A percentile compares a stretch with the other conserved stretches of the same genome.
Conservation (phyloP, 2,888 invertebrate species). For the Amphimallon solstitiale region DNA sequence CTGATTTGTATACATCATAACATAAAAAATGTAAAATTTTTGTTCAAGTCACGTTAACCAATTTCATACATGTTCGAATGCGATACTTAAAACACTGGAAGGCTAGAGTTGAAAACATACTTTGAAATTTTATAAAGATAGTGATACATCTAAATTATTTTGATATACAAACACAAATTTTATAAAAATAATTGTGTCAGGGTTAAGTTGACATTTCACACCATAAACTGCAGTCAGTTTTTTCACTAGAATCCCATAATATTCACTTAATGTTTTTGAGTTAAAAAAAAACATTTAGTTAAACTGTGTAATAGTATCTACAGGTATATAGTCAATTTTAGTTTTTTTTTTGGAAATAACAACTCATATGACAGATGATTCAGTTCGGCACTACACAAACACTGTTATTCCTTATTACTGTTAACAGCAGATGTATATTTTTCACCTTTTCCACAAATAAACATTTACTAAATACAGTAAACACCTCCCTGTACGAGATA, state of each 20-base stretch:
- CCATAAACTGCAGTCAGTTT: slow-evolving; percentile 31
- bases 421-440: not conserved
- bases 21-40: slow-evolving; percentile 39
- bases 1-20: slow-evolving; percentile 46
- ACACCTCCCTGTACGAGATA: slow-evolving; percentile 46
- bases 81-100: slow-evolving; percentile 43
- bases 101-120: slow-evolving; percentile 33
- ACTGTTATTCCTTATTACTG: slow-evolving; percentile 7
- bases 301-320: slow-evolving; percentile 15
- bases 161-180: slow-evolving; percentile 22
- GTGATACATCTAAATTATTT: slow-evolving; percentile 36
- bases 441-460: slow-evolving; percentile 1
- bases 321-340: slow-evolving; percentile 24
- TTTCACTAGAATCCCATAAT: slow-evolving; percentile 11
- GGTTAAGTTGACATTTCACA: slow-evolving; percentile 48
- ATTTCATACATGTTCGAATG: slow-evolving; percentile 62
- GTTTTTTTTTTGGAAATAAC: slow-evolving; percentile 24
- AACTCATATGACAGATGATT: slow-evolving; percentile 33
- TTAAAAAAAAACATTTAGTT: slow-evolving; percentile 33
- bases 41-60: slow-evolving; percentile 58
- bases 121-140: slow-evolving; percentile 43
- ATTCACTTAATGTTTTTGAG: slow-evolving; percentile 24
- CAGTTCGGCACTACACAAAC: slow-evolving; percentile 28
- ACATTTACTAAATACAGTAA: not conserved
- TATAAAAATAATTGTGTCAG: slow-evolving; percentile 44